A percentile compares a stretch with the other conserved stretches of the same genome.
These are phyloP conservation scores for Gyps fulvus DNA, from an alignment of 2,113 vertebrate species.

Conservation along the genomic window DNA sequence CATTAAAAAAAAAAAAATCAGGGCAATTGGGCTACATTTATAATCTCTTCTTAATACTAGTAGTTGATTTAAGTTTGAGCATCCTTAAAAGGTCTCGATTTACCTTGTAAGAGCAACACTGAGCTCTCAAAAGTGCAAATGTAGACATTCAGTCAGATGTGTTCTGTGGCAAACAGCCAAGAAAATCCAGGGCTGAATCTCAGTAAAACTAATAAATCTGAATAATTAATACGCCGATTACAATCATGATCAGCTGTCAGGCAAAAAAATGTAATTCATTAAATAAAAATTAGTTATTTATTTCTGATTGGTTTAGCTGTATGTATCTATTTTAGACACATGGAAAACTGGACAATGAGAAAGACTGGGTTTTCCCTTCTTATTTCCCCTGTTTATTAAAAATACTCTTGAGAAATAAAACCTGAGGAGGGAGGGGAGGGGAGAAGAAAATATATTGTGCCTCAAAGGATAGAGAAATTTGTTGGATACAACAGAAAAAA, in stretches of 20 bases:
- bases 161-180: background rate
- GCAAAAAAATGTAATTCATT: background rate
- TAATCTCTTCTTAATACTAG: background rate
- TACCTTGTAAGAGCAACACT: background rate
- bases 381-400: background rate
- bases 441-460: background rate
- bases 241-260: background rate
- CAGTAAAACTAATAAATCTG: background rate
- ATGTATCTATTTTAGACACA: background rate
- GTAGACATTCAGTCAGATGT: background rate
- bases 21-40: background rate
- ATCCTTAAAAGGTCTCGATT: background rate
- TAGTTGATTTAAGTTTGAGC: background rate
- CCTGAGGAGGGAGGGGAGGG: background rate
- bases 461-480: background rate
- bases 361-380: background rate
- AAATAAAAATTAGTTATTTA: background rate
- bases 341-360: background rate
- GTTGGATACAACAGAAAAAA: background rate
- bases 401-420: background rate
- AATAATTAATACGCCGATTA: background rate
- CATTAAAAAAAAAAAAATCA: background rate
- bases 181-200: background rate
- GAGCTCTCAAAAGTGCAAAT: background rate
- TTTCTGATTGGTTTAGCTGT: background rate